Base-by-base conservation (phyloP, 2,797 vertebrate genomes). In the Petrocephalus schoutedeni region DNA sequence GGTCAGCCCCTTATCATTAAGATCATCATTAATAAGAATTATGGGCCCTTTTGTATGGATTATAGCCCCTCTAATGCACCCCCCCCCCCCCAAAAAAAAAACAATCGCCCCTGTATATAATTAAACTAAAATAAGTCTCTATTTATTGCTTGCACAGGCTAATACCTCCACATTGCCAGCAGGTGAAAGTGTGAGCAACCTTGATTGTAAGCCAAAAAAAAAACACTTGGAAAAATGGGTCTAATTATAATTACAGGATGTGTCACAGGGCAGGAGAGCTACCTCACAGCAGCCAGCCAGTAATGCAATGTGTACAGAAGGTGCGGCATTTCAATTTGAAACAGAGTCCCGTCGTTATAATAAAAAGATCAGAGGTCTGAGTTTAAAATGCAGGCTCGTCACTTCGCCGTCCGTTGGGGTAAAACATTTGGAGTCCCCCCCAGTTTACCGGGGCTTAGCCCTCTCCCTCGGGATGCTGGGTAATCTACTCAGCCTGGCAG, bases 401-500 rank as follows among this genome's bases (percentile, higher is more conserved):
- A 41, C 67, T 74, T 74, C 16, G 32, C 32, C 12, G 32, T 74
- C 67, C 36, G 45, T 19, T 10, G 80, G 45, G 51, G 21, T 82
- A 54, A 84, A 57, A 32, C 10, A 36, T 4, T 28, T 36, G 49
- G 9, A 4, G 80, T 2, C 5, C 7, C 16, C 77, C 45, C 4
- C 45, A n/a, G 28, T 74, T 82, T 51, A 32, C 51, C 3, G 82
- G 21, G 82, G 23, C 45, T 51, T 8, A 51, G 36, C 21, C 45
- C 12, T 49, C 23, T 56, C 77, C 83, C 82, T 41, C 86, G 85
- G 88, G 86, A 71, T 9, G 3, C 51, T 59, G 36, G 71, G 88
- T 84, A 83, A 89, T 90, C 58, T 53, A 54, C 67, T 88, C 57
- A 23, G 83, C 86, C 89, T 41, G 67, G 32, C 14, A 74, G 32